Evolutionary conservation across 2,888 invertebrate species (phyloP).

Genomic region (Agrochola circellaris): DNA sequence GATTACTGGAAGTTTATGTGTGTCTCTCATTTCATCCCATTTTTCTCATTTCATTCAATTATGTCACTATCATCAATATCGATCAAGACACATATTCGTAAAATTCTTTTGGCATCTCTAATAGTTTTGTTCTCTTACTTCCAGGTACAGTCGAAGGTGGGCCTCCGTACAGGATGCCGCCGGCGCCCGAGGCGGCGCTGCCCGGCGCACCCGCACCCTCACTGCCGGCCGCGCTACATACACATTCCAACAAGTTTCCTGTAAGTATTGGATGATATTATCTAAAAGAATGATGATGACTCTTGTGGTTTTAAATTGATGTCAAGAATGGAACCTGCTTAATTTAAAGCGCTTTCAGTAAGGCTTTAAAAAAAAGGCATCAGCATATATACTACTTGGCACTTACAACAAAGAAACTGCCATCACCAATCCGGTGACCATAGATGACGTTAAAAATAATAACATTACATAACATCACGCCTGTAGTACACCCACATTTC

Average conservation of each 20-base stretch:
- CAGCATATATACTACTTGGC: background rate
- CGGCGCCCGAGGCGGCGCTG: conserved; percentile 91
- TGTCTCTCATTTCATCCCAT: background rate
- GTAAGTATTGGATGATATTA: conserved; percentile 87
- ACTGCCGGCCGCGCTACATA: conserved; percentile 90
- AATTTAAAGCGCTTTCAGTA: background rate
- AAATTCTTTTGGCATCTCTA: background rate
- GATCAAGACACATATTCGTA: too few relatives aligned
- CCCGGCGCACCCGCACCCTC: conserved; percentile 89
- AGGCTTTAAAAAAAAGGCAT: background rate
- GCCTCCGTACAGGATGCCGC: conserved; percentile 93
- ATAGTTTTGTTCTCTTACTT: conserved; percentile 14
- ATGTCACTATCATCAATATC: background rate
- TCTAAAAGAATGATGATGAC: background rate
- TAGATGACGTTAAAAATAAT: background rate
- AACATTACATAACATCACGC: background rate
- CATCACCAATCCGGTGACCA: background rate
- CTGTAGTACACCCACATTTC: too few relatives aligned
- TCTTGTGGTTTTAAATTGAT: background rate
- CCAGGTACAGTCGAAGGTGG: conserved; percentile 82
- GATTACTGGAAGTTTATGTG: background rate
- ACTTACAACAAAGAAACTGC: background rate
- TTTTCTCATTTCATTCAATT: background rate
- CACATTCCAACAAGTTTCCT: conserved; percentile 95
- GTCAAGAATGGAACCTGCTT: background rate